Percentiles rank a stretch among this genome's conserved stretches.
Evolutionary conservation across 2,888 invertebrate species (phyloP).

Genomic region (Drosophila putrida): DNA sequence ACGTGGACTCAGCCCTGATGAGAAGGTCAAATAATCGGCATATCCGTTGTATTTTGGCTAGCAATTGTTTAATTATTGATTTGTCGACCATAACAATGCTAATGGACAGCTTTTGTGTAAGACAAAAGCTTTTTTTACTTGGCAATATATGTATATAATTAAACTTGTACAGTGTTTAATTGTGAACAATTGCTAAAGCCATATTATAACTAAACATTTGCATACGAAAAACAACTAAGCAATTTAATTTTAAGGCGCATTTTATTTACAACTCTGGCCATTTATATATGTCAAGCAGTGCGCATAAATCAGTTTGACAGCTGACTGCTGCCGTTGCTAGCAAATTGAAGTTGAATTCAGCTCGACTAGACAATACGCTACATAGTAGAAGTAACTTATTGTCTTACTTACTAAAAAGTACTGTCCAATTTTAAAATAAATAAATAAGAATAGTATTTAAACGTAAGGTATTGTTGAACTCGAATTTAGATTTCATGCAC

Average conservation of each 20-base stretch:
- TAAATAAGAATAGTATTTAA: not conserved
- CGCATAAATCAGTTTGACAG: slow-evolving; percentile 81
- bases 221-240: slow-evolving; percentile 42
- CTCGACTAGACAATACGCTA: slow-evolving; percentile 23
- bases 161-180: slow-evolving; percentile 33
- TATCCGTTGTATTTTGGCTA: slow-evolving; percentile 8
- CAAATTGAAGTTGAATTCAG: slow-evolving; percentile 1
- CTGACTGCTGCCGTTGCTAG: slow-evolving; percentile 47
- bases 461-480: not conserved
- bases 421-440: not conserved
- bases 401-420: too few species aligned
- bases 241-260: slow-evolving; percentile 74
- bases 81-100: slow-evolving; percentile 7
- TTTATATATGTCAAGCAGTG: slow-evolving; percentile 69
- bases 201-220: slow-evolving; percentile 48
- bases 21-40: slow-evolving; percentile 8
- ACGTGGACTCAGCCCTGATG: slow-evolving; percentile 4
- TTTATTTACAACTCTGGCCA: slow-evolving; percentile 62
- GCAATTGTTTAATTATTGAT: slow-evolving; percentile 9
- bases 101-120: slow-evolving; percentile 4
- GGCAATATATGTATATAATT: slow-evolving; percentile 17
- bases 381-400: too few species aligned
- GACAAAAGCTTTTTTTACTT: slow-evolving; percentile 1
- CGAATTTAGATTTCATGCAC: not conserved
- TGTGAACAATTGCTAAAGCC: slow-evolving; percentile 30